These are phyloP conservation scores for Leptosomus discolor DNA, from an alignment of 2,113 vertebrate species.

Conservation along the genomic window DNA sequence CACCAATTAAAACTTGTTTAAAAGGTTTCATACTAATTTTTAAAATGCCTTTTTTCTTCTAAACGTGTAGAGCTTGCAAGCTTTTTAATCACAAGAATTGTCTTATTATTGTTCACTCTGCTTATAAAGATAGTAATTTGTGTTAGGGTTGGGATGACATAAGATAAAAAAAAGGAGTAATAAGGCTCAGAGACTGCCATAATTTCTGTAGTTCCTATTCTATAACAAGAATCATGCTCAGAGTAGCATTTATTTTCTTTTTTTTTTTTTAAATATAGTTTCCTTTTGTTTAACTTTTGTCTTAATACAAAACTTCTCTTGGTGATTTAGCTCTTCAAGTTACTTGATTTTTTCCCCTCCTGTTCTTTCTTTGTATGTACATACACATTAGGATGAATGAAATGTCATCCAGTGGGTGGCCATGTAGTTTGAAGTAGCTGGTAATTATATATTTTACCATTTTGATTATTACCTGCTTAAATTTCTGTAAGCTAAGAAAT, in stretches of 20 bases:
- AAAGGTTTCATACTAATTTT: neutral
- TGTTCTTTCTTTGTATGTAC: neutral
- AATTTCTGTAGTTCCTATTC: neutral
- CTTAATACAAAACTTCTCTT: neutral
- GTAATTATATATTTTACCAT: conserved; percentile 6
- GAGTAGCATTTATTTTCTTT: neutral
- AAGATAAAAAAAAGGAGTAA: neutral
- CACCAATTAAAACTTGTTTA: conserved; percentile 50
- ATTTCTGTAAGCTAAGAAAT: neutral
- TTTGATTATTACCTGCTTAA: conserved; percentile 21
- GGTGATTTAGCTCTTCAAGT: neutral
- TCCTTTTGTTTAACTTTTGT: neutral
- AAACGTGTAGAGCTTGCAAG: neutral
- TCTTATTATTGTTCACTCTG: neutral
- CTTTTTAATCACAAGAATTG: neutral
- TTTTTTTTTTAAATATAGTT: neutral
- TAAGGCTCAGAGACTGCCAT: neutral
- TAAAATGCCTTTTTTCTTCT: neutral
- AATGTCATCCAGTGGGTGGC: neutral
- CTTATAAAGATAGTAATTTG: neutral
- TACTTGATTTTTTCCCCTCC: neutral
- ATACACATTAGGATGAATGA: neutral
- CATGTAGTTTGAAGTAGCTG: neutral
- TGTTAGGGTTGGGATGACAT: neutral
- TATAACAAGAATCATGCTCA: neutral